phyloP scores from a whole-genome alignment of 2,797 vertebrate genomes.

The Dallia pectoralis region DNA sequence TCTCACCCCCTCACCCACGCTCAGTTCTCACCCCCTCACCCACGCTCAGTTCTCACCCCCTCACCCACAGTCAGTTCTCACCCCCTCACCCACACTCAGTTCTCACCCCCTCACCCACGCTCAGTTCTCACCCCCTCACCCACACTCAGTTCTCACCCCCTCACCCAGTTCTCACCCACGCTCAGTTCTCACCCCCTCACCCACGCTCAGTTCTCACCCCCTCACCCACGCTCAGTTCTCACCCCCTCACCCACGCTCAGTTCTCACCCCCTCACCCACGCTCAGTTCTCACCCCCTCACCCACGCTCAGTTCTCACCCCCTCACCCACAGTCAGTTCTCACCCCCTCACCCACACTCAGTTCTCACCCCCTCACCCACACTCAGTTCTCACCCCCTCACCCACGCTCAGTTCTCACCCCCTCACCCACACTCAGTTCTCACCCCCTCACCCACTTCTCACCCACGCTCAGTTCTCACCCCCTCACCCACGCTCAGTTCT shows the following conservation, averaged over 20 bases:
- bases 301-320: slow-evolving; percentile 45
- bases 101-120: too few species aligned
- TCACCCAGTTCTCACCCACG: too few species aligned
- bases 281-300: slow-evolving; percentile 41
- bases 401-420: too few species aligned
- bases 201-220: too few species aligned
- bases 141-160: slow-evolving; percentile 43
- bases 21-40: too few species aligned
- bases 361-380: slow-evolving; percentile 46
- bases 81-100: neutral
- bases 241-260: too few species aligned
- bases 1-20: too few species aligned
- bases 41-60: slow-evolving; percentile 45
- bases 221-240: neutral
- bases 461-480: slow-evolving; percentile 45
- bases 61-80: too few species aligned
- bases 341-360: neutral
- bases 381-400: slow-evolving; percentile 49
- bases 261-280: neutral
- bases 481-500: too few species aligned
- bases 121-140: too few species aligned
- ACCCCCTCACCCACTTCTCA: slow-evolving; percentile 51
- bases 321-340: too few species aligned
- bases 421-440: neutral
- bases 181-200: slow-evolving; percentile 49